These are phyloP conservation scores for Naja naja DNA, from an alignment of 2,113 vertebrate genomes.

Conservation along the genomic window DNA sequence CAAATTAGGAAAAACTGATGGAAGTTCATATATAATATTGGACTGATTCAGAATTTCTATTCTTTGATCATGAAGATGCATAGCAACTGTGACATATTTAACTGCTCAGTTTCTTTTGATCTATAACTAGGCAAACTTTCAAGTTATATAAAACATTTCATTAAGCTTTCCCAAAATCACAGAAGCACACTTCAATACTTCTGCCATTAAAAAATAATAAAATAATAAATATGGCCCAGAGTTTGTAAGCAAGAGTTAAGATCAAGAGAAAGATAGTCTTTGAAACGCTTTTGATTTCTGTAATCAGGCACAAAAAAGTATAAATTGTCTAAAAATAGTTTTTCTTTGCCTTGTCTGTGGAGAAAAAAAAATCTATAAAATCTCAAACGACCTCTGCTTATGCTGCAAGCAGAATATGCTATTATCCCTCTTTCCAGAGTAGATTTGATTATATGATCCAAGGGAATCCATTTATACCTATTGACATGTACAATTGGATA, in stretches of 20 bases:
- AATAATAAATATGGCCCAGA: slow-evolving; percentile 33
- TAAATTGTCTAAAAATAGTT: slow-evolving; percentile 1
- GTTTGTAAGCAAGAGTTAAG: slow-evolving; percentile 25
- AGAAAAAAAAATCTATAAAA: not conserved
- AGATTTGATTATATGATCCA: not conserved
- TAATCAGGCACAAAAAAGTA: slow-evolving; percentile 9
- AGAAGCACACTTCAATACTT: not conserved
- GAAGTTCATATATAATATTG: slow-evolving; percentile 4
- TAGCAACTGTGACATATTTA: not conserved
- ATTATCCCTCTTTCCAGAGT: not conserved
- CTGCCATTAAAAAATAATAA: not conserved
- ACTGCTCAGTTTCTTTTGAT: not conserved
- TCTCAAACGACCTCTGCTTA: not conserved
- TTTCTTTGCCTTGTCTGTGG: not conserved
- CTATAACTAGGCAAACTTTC: not conserved
- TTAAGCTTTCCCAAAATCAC: not conserved
- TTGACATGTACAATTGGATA: not conserved
- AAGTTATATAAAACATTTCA: not conserved
- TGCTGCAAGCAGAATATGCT: not conserved
- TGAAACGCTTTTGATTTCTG: slow-evolving; percentile 5
- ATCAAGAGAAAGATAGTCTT: not conserved
- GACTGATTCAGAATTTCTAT: not conserved
- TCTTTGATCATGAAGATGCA: not conserved
- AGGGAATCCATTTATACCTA: not conserved
- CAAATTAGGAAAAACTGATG: not conserved